These are phyloP conservation scores for Hipparchia sbordonii DNA, from an alignment of 2,888 invertebrate genomes.

Conservation along the genomic window DNA sequence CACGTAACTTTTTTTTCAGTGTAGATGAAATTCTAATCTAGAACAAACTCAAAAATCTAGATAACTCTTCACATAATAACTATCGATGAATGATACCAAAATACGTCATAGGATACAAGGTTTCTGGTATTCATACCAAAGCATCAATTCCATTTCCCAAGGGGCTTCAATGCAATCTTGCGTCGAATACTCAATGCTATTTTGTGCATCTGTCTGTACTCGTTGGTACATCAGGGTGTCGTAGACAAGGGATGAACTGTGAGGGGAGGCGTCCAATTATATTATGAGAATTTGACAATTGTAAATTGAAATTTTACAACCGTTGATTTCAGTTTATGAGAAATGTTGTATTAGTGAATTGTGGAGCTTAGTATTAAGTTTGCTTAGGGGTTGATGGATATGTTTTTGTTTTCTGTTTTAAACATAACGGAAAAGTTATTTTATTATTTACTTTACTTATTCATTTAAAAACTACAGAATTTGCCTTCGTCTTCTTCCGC, in stretches of 20 bases:
- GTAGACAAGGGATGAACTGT: neutral
- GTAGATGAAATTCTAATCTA: too few species aligned
- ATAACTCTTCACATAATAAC: too few species aligned
- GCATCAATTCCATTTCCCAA: conserved; percentile 23
- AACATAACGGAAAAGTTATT: neutral
- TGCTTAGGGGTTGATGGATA: neutral
- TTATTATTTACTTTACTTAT: too few species aligned
- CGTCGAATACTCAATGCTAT: conserved; percentile 29
- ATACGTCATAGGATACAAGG: neutral
- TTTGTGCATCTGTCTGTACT: conserved; percentile 37
- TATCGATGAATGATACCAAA: too few species aligned
- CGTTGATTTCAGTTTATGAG: conserved; percentile 11
- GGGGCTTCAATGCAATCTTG: conserved; percentile 32
- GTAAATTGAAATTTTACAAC: conserved; percentile 26
- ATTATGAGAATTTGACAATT: conserved; percentile 23
- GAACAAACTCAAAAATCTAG: too few species aligned
- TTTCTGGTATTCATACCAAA: neutral
- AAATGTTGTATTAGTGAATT: neutral
- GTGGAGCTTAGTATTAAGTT: neutral
- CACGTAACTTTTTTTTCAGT: too few species aligned
- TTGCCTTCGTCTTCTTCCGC: too few species aligned
- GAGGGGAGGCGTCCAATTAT: conserved; percentile 30
- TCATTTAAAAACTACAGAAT: too few species aligned
- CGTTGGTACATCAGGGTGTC: neutral
- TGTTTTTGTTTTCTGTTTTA: neutral